A percentile compares a stretch with the other conserved stretches of the same genome.
Conservation (phyloP, 2,113 vertebrate species). For the Pyxicephalus adspersus region DNA sequence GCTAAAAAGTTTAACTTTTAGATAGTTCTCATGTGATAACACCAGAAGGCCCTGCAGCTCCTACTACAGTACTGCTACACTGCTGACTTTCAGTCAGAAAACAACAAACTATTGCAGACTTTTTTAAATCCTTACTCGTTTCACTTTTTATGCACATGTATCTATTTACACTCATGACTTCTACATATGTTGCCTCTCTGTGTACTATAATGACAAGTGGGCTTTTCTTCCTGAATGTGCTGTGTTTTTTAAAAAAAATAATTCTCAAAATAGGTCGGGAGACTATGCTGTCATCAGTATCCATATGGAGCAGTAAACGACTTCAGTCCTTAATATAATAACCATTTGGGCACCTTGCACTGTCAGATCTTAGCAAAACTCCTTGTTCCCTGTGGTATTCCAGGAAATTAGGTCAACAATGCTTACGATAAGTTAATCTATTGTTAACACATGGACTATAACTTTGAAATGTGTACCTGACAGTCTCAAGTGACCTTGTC, state of each 20-base stretch:
- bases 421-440: not conserved
- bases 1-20: no score
- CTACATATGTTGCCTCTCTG: no score
- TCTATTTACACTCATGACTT: no score
- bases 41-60: no score
- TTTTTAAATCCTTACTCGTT: no score
- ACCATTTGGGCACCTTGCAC: not conserved
- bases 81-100: no score
- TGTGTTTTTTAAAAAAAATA: not conserved
- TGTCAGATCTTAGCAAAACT: not conserved
- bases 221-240: no score
- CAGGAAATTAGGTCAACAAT: not conserved
- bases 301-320: not conserved
- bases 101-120: no score
- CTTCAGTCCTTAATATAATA: not conserved
- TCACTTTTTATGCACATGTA: no score
- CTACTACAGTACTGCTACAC: no score
- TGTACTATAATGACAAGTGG: no score
- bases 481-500: not conserved
- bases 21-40: no score
- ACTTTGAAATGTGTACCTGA: constrained; percentile 29
- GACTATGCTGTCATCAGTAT: not conserved
- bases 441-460: constrained; percentile 28
- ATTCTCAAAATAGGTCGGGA: not conserved
- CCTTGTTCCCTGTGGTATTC: not conserved